Conservation (phyloP, 1,140 invertebrate genomes). For the Asobara japonica region DNA sequence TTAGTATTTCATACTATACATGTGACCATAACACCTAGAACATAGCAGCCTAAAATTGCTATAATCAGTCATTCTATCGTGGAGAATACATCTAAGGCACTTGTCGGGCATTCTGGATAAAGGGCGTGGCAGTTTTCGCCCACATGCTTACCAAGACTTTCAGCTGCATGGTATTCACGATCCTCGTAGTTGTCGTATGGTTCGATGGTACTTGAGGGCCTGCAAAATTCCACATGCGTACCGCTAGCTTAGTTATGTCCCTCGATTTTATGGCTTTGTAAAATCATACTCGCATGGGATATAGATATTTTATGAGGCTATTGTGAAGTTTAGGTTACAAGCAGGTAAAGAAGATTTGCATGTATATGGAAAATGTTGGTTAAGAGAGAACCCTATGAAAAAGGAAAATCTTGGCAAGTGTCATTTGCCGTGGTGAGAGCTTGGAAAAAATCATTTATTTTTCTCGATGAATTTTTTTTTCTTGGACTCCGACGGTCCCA, state of each 20-base stretch:
- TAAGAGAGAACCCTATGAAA: too few relatives aligned
- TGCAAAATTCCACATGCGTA: slow-evolving; percentile 47
- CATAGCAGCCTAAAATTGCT: too few relatives aligned
- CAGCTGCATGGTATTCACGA: slow-evolving; percentile 60
- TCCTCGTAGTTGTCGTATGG: slow-evolving; percentile 57
- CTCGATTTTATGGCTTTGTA: slow-evolving; percentile 13
- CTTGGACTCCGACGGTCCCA: too few relatives aligned
- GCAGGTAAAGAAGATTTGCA: too few relatives aligned
- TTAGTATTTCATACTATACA: too few relatives aligned
- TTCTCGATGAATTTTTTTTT: too few relatives aligned
- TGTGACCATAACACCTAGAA: too few relatives aligned
- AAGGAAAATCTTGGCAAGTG: too few relatives aligned
- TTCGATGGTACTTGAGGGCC: slow-evolving; percentile 62
- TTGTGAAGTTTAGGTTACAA: neutral
- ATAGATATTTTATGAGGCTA: neutral
- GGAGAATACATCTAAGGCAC: slow-evolving; percentile 61
- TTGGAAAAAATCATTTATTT: too few relatives aligned
- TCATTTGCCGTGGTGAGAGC: too few relatives aligned
- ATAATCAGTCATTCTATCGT: slow-evolving; percentile 23
- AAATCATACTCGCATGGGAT: neutral
- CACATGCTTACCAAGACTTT: slow-evolving; percentile 54
- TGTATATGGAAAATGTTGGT: too few relatives aligned
- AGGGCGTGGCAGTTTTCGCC: slow-evolving; percentile 60
- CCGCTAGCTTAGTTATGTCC: neutral
- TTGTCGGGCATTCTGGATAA: slow-evolving; percentile 61